Evolutionary conservation across 2,113 vertebrate species (phyloP), one percentile per base, ranked within the genome.

Genomic region (Condylura cristata): DNA sequence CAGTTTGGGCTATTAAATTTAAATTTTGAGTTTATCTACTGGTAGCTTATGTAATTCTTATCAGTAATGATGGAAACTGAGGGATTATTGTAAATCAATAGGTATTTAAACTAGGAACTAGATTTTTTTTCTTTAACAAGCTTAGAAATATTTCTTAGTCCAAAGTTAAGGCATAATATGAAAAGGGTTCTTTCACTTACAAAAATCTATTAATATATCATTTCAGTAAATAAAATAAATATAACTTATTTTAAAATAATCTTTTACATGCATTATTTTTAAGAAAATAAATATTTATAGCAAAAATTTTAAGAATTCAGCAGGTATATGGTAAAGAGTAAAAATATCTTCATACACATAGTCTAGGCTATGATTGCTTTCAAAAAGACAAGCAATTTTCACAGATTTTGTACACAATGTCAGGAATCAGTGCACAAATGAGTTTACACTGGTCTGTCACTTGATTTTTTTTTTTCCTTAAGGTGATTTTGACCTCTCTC

Each of bases 141-240:
- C 41, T 28, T 95, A 20, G 22, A 94, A 95, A 30, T 37, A 76
- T 24, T 30, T 85, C 37, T 56, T 85, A 72, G 58, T 81, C 28
- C 4, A 78, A 6, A 46, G 76, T 3, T 68, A 12, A 79, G 8
- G 22, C 0, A 22, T 71, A 80, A 76, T 68, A 28, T 39, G 74
- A 90, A 93, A 90, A 5, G 10, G 9, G 0, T 61, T 53, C 34
- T n/a, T 72, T 79, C 81, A 82, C 26, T 85, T 89, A 66, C 37
- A 37, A 46, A 85, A 84, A n/a, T 51, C 14, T 83, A 79, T n/a
- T 37, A 22, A 53, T 68, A 56, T 60, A 79, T 85, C 46, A 81
- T 44, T 72, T 56, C 89, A 92, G 7, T 39, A 56, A 86, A 90
- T 85, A 56, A 93, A 89, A 13, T 39, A 63, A 86, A 90, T 85